These are phyloP conservation scores for Eilema caniola DNA, from an alignment of 2,888 invertebrate species.

Conservation along the genomic window DNA sequence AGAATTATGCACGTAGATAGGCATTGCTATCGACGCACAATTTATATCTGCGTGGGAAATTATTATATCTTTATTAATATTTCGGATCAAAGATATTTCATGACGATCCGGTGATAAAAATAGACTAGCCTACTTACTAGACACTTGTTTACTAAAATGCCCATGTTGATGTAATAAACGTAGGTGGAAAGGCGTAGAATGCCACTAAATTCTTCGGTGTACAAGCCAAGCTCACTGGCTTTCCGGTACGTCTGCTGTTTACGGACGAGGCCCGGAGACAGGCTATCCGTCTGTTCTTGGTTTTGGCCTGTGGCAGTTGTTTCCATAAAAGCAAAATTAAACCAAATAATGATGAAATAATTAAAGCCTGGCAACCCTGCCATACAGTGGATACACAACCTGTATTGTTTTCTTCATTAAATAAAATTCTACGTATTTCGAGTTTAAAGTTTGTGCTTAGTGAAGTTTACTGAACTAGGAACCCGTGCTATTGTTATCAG, in stretches of 20 bases:
- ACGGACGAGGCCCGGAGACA: too few species aligned
- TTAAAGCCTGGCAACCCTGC: too few species aligned
- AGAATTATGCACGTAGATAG: conserved; percentile 70
- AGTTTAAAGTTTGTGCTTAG: too few species aligned
- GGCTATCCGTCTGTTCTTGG: too few species aligned
- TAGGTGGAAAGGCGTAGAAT: background rate
- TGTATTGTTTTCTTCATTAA: too few species aligned
- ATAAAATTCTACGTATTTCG: too few species aligned
- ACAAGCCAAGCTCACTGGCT: background rate
- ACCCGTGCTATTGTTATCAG: too few species aligned
- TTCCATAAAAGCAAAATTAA: too few species aligned
- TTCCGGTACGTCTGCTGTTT: background rate
- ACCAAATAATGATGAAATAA: too few species aligned
- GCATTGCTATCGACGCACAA: conserved; percentile 74
- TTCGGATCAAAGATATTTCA: conserved; percentile 55
- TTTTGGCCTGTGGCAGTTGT: too few species aligned
- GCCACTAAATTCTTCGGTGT: background rate
- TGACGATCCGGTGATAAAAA: conserved; percentile 41
- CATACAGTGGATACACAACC: too few species aligned
- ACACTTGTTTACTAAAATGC: background rate
- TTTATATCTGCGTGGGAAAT: conserved; percentile 77
- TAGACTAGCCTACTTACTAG: conserved; percentile 25
- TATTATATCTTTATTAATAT: conserved; percentile 81
- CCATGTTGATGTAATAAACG: background rate
- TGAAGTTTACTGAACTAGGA: too few species aligned